A percentile compares a stretch with the other conserved stretches of the same genome.
Conservation (phyloP, 30 jellyfish, hydroid and myxozoan genomes). For the Cassiopea andromeda region DNA sequence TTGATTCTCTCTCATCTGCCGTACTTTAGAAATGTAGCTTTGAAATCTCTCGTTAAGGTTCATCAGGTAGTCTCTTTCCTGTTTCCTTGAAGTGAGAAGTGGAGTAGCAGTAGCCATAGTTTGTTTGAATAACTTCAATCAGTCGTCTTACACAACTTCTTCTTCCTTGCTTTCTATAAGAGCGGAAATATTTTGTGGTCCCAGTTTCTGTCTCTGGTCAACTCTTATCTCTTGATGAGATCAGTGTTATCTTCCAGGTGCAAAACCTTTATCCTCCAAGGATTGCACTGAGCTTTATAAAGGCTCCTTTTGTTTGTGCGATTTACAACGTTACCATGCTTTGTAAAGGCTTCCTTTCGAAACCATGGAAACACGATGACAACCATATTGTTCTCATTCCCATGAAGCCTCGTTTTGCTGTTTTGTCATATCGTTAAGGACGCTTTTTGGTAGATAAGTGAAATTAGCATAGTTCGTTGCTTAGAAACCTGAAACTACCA, state of each 20-base stretch:
- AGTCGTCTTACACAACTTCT: not conserved
- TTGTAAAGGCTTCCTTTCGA: slow-evolving; percentile 62
- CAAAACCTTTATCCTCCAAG: slow-evolving; percentile 6
- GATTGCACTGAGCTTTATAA: slow-evolving; percentile 43
- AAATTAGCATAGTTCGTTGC: slow-evolving; percentile 16
- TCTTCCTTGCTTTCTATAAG: not conserved
- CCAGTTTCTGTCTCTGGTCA: not conserved
- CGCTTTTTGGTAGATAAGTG: slow-evolving; percentile 25
- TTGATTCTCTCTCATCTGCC: slow-evolving; percentile 89
- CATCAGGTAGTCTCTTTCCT: slow-evolving; percentile 62
- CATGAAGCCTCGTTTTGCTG: slow-evolving; percentile 39
- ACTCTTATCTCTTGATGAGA: not conserved
- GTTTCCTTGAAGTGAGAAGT: slow-evolving; percentile 53
- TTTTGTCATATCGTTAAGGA: slow-evolving; percentile 12
- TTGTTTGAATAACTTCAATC: not conserved
- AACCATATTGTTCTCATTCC: slow-evolving; percentile 58
- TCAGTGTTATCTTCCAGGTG: not conserved
- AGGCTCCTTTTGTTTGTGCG: slow-evolving; percentile 56
- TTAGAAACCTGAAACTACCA: slow-evolving; percentile 3
- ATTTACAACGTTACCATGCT: slow-evolving; percentile 51
- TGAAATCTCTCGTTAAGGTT: slow-evolving; percentile 82
- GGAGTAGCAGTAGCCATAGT: slow-evolving; percentile 82
- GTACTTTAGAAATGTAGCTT: slow-evolving; percentile 69
- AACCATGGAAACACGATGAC: slow-evolving; percentile 46
- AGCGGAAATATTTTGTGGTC: not conserved